Base-by-base conservation (phyloP, 2,797 vertebrate species). In the Poecilia gillii region DNA sequence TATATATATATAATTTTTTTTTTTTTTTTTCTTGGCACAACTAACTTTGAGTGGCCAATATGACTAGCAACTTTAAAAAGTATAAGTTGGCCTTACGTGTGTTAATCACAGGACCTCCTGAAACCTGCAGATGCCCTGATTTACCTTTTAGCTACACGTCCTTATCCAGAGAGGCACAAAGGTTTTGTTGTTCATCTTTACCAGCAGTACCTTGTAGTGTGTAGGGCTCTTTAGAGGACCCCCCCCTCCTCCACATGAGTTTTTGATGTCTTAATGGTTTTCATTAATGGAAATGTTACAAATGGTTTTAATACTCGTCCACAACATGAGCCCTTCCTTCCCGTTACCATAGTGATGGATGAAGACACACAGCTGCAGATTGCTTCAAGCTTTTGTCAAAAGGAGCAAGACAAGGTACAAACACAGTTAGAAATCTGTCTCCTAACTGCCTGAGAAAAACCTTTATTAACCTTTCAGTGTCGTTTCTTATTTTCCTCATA, bases 301-400 rank as follows among this genome's bases (percentile, higher is more conserved):
- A 89, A 85, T 23, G 41, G 81, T 84, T 49, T 86, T 82, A 85
- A 72, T 73, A 85, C 84, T 87, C 77, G 72, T 87, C 89, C 86
- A 82, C 88, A 47, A 31, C 46, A 88, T 82, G 79, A 70, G 90
- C 73, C 80, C 72, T 84, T 80, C 59, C 79, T 83, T 66, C 66
- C 76, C 59, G 89, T 94, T 93, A 86, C 93, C 94, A 96, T 97
- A 92, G 96, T 91, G 86, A 97, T 93, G 93, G 96, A 96, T 0
- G 96, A 96, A 93, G 96, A 97, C 94, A 91, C 94, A 83, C 96
- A 96, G 84, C 95, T 96, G 88, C 96, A 96, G 94, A 92, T 96
- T 89, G 96, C 96, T 82, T 94, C 96, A 87, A 94, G 88, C 85
- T 92, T 96, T 92, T 96, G 95, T 94, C 94, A 88, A 95, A 94